Conservation (phyloP, 2,113 vertebrate genomes). For the Clarias gariepinus region DNA sequence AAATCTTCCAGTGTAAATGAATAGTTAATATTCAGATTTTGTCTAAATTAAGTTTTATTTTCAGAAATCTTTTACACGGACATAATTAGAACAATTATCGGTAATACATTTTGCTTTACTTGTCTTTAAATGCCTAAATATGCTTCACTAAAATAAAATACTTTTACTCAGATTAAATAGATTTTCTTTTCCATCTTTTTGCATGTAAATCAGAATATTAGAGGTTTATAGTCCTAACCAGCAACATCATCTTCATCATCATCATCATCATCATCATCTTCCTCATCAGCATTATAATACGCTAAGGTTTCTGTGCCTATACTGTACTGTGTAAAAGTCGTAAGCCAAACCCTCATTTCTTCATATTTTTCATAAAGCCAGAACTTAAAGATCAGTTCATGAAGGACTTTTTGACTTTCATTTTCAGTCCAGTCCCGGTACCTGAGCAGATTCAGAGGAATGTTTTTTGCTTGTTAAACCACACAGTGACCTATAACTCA, state of each 20-base stretch:
- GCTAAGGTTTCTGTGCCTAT: not conserved
- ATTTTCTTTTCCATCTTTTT: not conserved
- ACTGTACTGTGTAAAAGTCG: too few species aligned
- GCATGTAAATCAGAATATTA: not conserved
- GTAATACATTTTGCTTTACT: not conserved
- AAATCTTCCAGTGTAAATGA: not conserved
- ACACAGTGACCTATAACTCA: too few species aligned
- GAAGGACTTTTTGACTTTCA: too few species aligned
- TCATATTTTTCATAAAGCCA: too few species aligned
- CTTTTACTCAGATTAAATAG: not conserved
- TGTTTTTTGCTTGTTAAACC: too few species aligned
- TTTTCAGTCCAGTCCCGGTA: too few species aligned
- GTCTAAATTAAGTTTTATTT: not conserved
- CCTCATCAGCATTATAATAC: not conserved
- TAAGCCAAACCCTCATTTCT: too few species aligned
- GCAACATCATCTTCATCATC: not conserved
- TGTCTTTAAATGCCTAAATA: not conserved
- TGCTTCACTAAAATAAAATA: not conserved
- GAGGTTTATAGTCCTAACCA: not conserved
- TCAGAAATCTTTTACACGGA: not conserved
- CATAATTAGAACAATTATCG: too few species aligned
- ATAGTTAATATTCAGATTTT: not conserved
- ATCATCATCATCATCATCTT: not conserved
- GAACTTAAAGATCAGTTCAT: too few species aligned
- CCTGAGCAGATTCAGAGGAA: too few species aligned